Evolutionary conservation across 2,113 vertebrate species (phyloP), one percentile per base, ranked within the genome.

Genomic region (Arothron firmamentum): DNA sequence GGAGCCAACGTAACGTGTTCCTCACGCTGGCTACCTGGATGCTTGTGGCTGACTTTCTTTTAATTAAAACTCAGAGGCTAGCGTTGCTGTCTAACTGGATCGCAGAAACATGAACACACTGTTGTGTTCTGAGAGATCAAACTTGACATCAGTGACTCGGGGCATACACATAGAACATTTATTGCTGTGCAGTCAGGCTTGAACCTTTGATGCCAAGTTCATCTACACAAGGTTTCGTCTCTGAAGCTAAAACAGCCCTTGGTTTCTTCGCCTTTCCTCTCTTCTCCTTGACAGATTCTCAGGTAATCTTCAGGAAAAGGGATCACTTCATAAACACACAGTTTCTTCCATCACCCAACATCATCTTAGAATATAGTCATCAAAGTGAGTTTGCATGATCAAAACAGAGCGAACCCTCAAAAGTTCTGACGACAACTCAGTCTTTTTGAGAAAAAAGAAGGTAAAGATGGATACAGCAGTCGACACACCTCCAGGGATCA

Each of bases 221-320:
- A 82, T 28, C 77, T 83, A 88, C 82, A 85, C 77, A 84, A 85
- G 78, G 80, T 85, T 86, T 85, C 67, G 74, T 88, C 83, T 86
- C 84, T 84, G 85, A 88, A 87, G 85, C 87, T 85, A 73, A 88
- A 88, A 90, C 88, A 91, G 88, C 89, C 90, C 90, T 91, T 91
- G 75, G 79, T 83, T 85, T 74, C 86, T 77, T 81, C 64, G 31
- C 74, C 56, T 79, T 78, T 76, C 67, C 71, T 61, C 31, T 76
- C 67, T 73, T 69, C 45, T 19, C 74, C 75, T 16, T 74, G 61
- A 28, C 25, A 28, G 25, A 28, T 70, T 42, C 58, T 78, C 82
- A 74, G 73, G 69, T 65, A 67, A 60, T 78, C 60, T 85, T 75
- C 80, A 81, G 77, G 80, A 65, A 77, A 80, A 81, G 74, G 80